Conservation (phyloP, 2,797 vertebrate genomes). For the Dicrostonyx torquatus region DNA sequence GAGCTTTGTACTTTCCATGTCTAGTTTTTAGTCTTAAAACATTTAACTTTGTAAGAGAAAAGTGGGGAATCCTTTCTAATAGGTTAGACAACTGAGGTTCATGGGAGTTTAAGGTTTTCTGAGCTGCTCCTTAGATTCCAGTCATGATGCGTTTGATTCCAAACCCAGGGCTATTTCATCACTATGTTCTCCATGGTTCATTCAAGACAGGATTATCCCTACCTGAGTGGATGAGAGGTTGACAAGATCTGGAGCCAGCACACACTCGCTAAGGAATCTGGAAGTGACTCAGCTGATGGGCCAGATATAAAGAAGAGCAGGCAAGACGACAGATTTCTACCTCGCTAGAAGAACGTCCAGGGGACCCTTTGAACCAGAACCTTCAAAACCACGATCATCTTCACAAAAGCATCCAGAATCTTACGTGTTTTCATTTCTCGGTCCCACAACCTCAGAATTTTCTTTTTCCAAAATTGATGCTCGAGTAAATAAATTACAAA, state of each 20-base stretch:
- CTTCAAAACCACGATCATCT: constrained; percentile 1
- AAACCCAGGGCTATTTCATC: neutral
- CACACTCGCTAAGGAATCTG: neutral
- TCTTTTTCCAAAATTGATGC: neutral
- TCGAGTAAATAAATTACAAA: neutral
- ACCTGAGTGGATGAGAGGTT: neutral
- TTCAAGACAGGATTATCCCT: neutral
- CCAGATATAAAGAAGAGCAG: neutral
- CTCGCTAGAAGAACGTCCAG: neutral
- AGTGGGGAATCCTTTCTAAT: neutral
- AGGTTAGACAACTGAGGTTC: constrained; percentile 15
- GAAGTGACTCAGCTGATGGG: neutral
- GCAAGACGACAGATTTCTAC: neutral
- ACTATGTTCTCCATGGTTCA: neutral
- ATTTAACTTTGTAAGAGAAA: neutral
- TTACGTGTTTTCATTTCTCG: neutral
- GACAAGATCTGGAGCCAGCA: neutral
- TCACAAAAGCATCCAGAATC: neutral
- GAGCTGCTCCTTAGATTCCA: constrained; percentile 21
- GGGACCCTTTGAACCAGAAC: neutral
- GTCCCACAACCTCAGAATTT: neutral
- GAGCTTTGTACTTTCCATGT: neutral
- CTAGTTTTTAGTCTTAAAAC: neutral
- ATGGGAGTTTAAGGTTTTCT: neutral
- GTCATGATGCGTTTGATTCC: neutral